Evolutionary conservation across 2,113 vertebrate genomes (phyloP).

Genomic region (Parus major): DNA sequence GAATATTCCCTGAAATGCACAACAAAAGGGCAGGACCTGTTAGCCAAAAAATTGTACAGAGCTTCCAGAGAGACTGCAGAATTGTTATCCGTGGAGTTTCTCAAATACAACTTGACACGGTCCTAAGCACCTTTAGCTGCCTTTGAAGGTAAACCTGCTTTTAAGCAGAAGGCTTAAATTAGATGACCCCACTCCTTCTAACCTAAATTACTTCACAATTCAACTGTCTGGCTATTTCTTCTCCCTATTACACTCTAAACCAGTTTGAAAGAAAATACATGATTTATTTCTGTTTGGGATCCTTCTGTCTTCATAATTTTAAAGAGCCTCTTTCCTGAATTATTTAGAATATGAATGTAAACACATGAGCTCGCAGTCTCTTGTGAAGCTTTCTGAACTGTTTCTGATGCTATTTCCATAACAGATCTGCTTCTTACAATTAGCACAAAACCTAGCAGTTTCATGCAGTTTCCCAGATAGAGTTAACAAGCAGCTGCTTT

Average conservation of each 20-base stretch:
- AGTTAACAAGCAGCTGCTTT: background rate
- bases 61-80: background rate
- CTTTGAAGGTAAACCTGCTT: background rate
- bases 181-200: background rate
- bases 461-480: background rate
- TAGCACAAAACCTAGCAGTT: background rate
- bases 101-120: background rate
- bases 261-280: background rate
- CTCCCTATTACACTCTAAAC: background rate
- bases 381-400: background rate
- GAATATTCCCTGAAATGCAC: background rate
- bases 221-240: background rate
- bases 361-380: background rate
- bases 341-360: background rate
- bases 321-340: background rate
- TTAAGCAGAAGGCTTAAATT: background rate
- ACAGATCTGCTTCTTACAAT: background rate
- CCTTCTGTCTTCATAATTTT: background rate
- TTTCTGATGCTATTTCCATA: background rate
- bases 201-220: background rate
- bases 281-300: background rate
- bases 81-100: background rate
- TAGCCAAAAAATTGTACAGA: background rate
- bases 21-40: background rate
- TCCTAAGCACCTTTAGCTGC: background rate